A percentile compares a stretch with the other conserved stretches of the same genome.
These are phyloP conservation scores for Sarcophaga subvicina DNA, from an alignment of 2,888 invertebrate genomes.

Conservation along the genomic window DNA sequence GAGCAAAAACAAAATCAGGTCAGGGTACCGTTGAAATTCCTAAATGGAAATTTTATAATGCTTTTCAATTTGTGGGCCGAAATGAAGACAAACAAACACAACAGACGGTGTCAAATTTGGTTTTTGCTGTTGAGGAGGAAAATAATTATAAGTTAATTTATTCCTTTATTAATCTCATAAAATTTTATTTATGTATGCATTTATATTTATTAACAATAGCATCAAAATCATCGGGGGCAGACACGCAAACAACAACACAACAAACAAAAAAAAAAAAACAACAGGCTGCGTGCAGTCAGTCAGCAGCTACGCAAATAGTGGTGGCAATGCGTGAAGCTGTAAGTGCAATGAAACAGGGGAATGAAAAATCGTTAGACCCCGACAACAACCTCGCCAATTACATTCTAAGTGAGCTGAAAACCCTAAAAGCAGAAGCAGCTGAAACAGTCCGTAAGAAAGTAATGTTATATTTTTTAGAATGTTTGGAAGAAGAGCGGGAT, in stretches of 20 bases:
- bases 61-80: slow-evolving; percentile 20
- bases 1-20: slow-evolving; percentile 27
- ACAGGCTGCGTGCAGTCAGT: background rate
- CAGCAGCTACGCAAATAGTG: background rate
- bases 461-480: too few species aligned
- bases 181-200: background rate
- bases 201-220: background rate
- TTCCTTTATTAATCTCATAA: background rate
- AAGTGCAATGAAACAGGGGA: background rate
- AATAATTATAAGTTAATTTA: background rate
- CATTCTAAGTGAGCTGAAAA: background rate
- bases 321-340: slow-evolving; percentile 12
- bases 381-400: background rate
- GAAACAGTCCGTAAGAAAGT: too few species aligned
- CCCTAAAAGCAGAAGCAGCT: background rate
- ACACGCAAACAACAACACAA: too few species aligned
- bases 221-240: too few species aligned
- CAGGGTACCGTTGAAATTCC: slow-evolving; percentile 9
- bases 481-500: too few species aligned
- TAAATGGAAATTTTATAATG: slow-evolving; percentile 20
- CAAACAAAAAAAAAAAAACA: too few species aligned
- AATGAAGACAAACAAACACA: background rate
- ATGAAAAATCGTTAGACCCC: background rate
- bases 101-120: slow-evolving; percentile 1
- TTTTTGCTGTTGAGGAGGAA: background rate